Conservation (phyloP, 2,888 invertebrate species). For the Pandemis cinnamomeana region DNA sequence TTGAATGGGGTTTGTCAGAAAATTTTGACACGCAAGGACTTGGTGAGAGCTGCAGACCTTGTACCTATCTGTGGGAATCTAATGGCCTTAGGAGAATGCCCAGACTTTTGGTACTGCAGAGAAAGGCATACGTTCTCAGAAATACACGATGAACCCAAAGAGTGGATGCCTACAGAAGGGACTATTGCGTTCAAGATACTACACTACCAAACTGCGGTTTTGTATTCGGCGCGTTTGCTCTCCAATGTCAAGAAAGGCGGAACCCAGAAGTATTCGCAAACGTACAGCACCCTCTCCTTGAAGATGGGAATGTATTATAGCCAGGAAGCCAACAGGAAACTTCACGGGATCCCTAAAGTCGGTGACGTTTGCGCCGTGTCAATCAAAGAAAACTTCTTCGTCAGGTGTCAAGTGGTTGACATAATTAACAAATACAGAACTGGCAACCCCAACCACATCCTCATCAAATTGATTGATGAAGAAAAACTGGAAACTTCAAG, state of each 20-base stretch:
- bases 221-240: slow-evolving; percentile 84
- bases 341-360: slow-evolving; percentile 71
- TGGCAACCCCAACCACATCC: slow-evolving; percentile 62
- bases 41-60: slow-evolving; percentile 67
- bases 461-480: slow-evolving; percentile 86
- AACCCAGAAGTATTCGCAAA: slow-evolving; percentile 63
- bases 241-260: slow-evolving; percentile 52
- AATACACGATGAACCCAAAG: slow-evolving; percentile 78
- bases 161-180: slow-evolving; percentile 82
- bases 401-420: slow-evolving; percentile 83
- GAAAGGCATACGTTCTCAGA: slow-evolving; percentile 86
- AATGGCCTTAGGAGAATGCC: slow-evolving; percentile 87
- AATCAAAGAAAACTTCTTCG: slow-evolving; percentile 74
- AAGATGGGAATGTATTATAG: slow-evolving; percentile 73
- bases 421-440: slow-evolving; percentile 62
- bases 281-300: slow-evolving; percentile 63
- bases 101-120: slow-evolving; percentile 81
- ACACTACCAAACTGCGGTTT: slow-evolving; percentile 84
- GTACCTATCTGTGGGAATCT: slow-evolving; percentile 85
- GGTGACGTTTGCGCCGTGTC: slow-evolving; percentile 85
- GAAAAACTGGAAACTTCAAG: slow-evolving; percentile 75
- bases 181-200: slow-evolving; percentile 84
- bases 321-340: slow-evolving; percentile 63
- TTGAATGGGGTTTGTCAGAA: slow-evolving; percentile 63
- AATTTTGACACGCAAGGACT: slow-evolving; percentile 70